Evolutionary conservation across 2,888 invertebrate genomes (phyloP).

Genomic region (Luperina nickerlii): DNA sequence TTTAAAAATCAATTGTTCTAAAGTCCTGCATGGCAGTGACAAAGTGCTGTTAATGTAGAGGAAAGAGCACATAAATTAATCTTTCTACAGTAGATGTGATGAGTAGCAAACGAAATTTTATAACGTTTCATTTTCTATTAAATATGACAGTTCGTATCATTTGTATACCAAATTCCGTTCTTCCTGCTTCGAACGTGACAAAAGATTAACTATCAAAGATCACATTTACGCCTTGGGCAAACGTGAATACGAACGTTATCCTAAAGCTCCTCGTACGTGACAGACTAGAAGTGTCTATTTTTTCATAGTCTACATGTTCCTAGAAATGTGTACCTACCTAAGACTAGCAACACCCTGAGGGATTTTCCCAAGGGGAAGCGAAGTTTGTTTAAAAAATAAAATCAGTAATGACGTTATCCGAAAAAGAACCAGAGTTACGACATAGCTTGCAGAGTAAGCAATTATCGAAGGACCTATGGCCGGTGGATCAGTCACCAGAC

Average conservation of each 20-base stretch:
- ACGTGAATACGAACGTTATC: not conserved
- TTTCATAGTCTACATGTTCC: not conserved
- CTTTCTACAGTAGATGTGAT: not conserved
- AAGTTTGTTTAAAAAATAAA: not conserved
- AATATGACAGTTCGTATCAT: not conserved
- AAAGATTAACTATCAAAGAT: conserved; percentile 14
- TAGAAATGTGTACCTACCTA: not conserved
- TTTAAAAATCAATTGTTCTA: not conserved
- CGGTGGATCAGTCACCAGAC: not conserved
- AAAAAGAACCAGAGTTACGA: not conserved
- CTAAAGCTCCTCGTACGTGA: not conserved
- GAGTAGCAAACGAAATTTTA: not conserved
- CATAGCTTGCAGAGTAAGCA: not conserved
- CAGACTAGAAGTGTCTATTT: not conserved
- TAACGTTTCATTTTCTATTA: not conserved
- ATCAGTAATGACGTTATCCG: not conserved
- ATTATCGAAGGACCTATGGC: not conserved
- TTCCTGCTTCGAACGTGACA: conserved; percentile 9
- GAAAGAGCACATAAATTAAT: too few species aligned
- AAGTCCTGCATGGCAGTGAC: not conserved
- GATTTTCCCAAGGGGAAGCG: not conserved
- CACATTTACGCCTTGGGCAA: conserved; percentile 20
- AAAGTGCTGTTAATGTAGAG: not conserved
- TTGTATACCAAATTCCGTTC: not conserved
- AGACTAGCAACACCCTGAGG: not conserved